Evolutionary conservation across 2,113 vertebrate genomes (phyloP).

Genomic region (Platysternon megacephalum): DNA sequence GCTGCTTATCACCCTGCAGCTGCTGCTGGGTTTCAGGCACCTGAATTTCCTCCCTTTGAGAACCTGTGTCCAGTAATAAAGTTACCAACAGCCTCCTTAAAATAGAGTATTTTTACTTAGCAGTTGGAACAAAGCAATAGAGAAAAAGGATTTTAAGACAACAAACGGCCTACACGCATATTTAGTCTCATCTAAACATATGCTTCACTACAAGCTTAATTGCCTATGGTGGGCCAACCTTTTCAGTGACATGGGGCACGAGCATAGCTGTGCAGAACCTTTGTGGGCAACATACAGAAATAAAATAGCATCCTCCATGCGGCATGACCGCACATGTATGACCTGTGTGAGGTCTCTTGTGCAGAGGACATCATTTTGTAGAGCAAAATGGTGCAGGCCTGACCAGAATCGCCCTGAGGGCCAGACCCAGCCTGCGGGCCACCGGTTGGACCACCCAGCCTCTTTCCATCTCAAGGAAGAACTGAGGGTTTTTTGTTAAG

Average conservation of each 20-base stretch:
- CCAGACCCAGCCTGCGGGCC: too few relatives aligned
- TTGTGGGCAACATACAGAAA: not conserved
- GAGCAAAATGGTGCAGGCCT: not conserved
- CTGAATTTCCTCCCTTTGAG: not conserved
- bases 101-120: not conserved
- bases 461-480: not conserved
- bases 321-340: not conserved
- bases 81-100: not conserved
- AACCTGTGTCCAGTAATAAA: not conserved
- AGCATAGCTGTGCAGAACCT: not conserved
- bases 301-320: not conserved
- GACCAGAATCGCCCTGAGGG: not conserved
- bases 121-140: not conserved
- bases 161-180: accelerated
- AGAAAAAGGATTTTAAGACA: not conserved
- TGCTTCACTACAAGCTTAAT: not conserved
- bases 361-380: not conserved
- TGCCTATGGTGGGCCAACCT: not conserved
- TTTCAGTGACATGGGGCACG: not conserved
- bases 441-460: too few relatives aligned
- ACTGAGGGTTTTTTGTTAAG: not conserved
- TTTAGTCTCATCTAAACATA: not conserved
- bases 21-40: not conserved
- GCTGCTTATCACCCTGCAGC: not conserved
- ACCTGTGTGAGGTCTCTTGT: not conserved